These are phyloP conservation scores for Zaprionus davidi DNA, from an alignment of 1,140 invertebrate genomes.

Conservation along the genomic window DNA sequence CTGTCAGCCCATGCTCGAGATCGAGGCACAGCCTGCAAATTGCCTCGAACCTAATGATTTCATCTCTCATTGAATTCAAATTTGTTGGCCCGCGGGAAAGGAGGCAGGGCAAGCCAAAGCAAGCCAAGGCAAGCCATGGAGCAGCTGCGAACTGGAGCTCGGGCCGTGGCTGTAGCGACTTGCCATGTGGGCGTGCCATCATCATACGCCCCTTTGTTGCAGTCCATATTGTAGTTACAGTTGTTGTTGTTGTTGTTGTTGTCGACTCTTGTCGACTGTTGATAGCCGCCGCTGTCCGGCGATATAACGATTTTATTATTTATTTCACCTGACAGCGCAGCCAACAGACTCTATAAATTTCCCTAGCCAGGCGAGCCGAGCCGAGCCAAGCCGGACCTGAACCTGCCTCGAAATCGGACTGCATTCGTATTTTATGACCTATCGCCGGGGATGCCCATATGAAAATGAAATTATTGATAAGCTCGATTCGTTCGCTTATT, in stretches of 20 bases:
- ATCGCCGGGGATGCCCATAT: conserved; percentile 56
- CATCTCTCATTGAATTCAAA: conserved; percentile 82
- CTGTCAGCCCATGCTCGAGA: background rate
- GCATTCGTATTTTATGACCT: conserved; percentile 59
- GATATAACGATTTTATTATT: conserved; percentile 84
- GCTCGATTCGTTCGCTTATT: conserved; percentile 27
- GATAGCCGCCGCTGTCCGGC: conserved; percentile 60
- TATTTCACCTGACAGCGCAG: conserved; percentile 83
- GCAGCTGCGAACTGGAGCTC: conserved; percentile 28
- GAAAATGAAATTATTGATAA: conserved; percentile 79
- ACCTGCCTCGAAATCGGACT: background rate
- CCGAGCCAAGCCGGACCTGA: conserved; percentile 10
- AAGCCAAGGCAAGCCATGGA: conserved; percentile 5
- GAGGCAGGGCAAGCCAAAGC: background rate
- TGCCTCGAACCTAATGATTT: conserved; percentile 79
- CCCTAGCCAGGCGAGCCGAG: conserved; percentile 44
- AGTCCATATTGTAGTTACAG: conserved; percentile 3
- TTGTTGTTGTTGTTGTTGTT: conserved; percentile 40
- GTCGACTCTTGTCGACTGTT: conserved; percentile 42
- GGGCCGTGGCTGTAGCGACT: too few species aligned
- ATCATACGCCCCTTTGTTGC: conserved; percentile 68
- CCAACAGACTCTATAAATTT: conserved; percentile 84
- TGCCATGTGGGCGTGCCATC: conserved; percentile 68
- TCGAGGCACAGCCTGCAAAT: conserved; percentile 24
- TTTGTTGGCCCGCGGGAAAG: conserved; percentile 51